Conservation (phyloP, 2,113 vertebrate species). For the Lophius piscatorius region DNA sequence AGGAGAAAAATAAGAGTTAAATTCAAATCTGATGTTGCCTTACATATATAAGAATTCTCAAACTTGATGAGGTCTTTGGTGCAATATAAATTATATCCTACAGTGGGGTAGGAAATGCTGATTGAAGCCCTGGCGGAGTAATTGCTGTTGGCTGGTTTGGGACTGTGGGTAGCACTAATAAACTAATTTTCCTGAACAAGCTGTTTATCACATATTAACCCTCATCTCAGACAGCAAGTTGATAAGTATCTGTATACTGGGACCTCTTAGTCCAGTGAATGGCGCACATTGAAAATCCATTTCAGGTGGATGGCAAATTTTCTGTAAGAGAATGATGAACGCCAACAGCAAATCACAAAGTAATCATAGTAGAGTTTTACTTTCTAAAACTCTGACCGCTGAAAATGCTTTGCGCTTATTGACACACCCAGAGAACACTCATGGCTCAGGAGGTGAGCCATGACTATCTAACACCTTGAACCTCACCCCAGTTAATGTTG, state of each 20-base stretch:
- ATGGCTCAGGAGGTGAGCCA: conserved; percentile 25
- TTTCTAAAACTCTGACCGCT: conserved; percentile 55
- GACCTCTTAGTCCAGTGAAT: conserved; percentile 1
- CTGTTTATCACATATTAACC: background rate
- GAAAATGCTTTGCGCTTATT: conserved; percentile 54
- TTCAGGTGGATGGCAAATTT: conserved; percentile 11
- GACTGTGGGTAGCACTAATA: conserved; percentile 14
- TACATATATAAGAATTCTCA: too few relatives aligned
- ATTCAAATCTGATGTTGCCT: too few relatives aligned
- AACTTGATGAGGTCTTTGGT: too few relatives aligned
- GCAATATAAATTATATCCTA: too few relatives aligned
- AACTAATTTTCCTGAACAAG: background rate
- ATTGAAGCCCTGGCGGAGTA: conserved; percentile 22
- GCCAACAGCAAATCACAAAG: conserved; percentile 40
- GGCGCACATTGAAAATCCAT: background rate
- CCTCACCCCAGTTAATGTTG: conserved; percentile 55
- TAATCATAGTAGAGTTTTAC: conserved; percentile 65
- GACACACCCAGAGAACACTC: conserved; percentile 58
- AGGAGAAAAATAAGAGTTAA: too few relatives aligned
- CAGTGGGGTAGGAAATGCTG: conserved; percentile 14
- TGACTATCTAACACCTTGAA: conserved; percentile 37
- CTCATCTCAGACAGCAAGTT: background rate
- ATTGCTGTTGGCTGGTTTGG: conserved; percentile 29
- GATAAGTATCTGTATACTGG: background rate
- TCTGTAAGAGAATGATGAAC: conserved; percentile 1